Conservation (phyloP, 2,888 invertebrate species). For the Stratiomys singularior region DNA sequence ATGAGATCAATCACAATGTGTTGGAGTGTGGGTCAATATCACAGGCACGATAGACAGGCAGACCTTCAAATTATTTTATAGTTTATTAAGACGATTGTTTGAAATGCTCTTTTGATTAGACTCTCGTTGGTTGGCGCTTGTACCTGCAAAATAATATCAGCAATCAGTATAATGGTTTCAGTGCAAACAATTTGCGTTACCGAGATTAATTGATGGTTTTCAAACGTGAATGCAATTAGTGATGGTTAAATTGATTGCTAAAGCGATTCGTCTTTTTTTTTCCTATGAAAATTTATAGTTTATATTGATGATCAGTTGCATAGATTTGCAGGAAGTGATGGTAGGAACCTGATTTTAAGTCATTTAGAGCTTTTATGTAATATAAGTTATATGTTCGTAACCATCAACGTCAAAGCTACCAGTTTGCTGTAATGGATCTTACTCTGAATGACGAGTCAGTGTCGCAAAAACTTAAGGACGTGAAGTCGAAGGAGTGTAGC, state of each 20-base stretch:
- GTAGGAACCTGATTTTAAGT: too few relatives aligned
- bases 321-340: too few relatives aligned
- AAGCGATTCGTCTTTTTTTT: neutral
- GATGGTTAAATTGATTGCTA: conserved; percentile 2
- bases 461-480: too few relatives aligned
- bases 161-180: neutral
- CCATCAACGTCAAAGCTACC: too few relatives aligned
- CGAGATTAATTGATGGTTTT: neutral
- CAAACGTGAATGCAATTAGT: neutral
- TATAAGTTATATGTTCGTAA: too few relatives aligned
- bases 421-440: too few relatives aligned
- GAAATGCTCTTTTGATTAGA: conserved; percentile 12
- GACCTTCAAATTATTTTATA: conserved; percentile 2
- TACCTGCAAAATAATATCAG: too few relatives aligned
- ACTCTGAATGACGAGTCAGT: too few relatives aligned
- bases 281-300: neutral
- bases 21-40: conserved; percentile 15
- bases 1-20: conserved; percentile 13
- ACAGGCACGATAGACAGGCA: conserved; percentile 2
- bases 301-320: too few relatives aligned
- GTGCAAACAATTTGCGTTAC: neutral
- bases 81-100: neutral
- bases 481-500: too few relatives aligned
- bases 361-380: too few relatives aligned
- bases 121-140: neutral